phyloP scores from a whole-genome alignment of 2,113 vertebrate genomes.

The Thamnophis sirtalis region DNA sequence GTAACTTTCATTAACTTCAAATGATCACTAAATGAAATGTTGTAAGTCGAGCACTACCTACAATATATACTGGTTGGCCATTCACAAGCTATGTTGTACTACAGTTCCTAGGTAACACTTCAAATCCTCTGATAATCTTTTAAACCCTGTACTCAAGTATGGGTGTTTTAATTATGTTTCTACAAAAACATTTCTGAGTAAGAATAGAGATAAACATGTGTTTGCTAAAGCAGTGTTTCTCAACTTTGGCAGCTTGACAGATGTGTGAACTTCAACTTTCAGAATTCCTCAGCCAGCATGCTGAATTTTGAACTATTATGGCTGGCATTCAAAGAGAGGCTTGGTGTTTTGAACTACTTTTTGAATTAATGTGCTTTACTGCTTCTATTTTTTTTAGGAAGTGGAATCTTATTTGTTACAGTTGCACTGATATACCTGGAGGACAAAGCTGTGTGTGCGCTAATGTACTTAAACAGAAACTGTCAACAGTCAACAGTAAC shows the following conservation, averaged over 20 bases:
- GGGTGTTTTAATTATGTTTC: background rate
- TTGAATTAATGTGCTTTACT: conserved; percentile 9
- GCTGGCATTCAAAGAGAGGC: background rate
- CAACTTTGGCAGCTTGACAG: background rate
- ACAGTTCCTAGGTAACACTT: background rate
- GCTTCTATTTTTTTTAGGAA: conserved; percentile 62
- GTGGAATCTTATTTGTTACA: conserved; percentile 86
- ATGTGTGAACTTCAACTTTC: background rate
- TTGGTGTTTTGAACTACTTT: background rate
- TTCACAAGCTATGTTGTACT: background rate
- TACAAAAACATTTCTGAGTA: background rate
- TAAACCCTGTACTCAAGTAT: too few relatives aligned
- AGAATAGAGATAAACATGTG: background rate
- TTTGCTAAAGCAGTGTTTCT: background rate
- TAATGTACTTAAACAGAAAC: conserved; percentile 42
- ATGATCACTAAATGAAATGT: background rate
- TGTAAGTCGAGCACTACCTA: too few relatives aligned
- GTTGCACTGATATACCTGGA: conserved; percentile 71
- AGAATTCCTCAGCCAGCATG: background rate
- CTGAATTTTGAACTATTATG: background rate
- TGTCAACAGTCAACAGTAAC: conserved; percentile 46
- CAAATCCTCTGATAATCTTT: background rate
- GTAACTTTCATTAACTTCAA: too few relatives aligned
- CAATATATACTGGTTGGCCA: background rate
- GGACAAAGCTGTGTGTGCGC: conserved; percentile 42